Evolutionary conservation across 2,113 vertebrate species (phyloP), one percentile per base, ranked within the genome.

Genomic region (Rhabdornis inornatus): DNA sequence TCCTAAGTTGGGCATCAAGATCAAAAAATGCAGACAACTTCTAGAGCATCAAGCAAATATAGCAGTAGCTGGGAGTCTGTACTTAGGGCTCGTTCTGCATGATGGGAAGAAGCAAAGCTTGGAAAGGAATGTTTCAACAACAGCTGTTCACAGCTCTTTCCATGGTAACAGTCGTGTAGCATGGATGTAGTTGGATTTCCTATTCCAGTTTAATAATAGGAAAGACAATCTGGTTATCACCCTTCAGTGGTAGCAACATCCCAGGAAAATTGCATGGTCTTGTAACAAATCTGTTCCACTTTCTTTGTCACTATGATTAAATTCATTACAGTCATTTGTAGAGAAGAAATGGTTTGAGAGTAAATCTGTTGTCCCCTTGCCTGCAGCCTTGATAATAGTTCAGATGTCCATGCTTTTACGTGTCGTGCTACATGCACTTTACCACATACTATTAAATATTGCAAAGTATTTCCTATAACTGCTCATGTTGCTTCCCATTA

Each of bases 401-500:
- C 64, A 71, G 39, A 37, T 83, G 56, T 33, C 84, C 71, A 8
- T 87, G 61, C 74, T 89, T 84, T 89, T 92, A 72, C 0, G 0
- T 89, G 39, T 74, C 49, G 3, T 59, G 33, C 40, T 87, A 27
- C 70, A 40, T 56, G 55, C 53, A 65, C 87, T 95, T 87, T 83
- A 87, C 76, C 35, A 85, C 22, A 2, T 83, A 24, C 42, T 86
- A 72, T 90, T 94, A 88, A 91, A 88, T 83, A 88, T 74, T 94
- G 65, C 81, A 83, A n/a, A 80, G 69, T 85, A 66, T 86, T 96
- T 94, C 92, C 92, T 97, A 81, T 81, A 83, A 88, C 71, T 86
- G 71, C 85, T 96, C 60, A 50, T 80, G 37, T 92, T 95, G 35
- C 71, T 95, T 91, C 75, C 84, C 87, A 91, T 94, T 96, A 88